Evolutionary conservation across 2,113 vertebrate genomes (phyloP), one percentile per base, ranked within the genome.

Genomic region (Turnix velox): DNA sequence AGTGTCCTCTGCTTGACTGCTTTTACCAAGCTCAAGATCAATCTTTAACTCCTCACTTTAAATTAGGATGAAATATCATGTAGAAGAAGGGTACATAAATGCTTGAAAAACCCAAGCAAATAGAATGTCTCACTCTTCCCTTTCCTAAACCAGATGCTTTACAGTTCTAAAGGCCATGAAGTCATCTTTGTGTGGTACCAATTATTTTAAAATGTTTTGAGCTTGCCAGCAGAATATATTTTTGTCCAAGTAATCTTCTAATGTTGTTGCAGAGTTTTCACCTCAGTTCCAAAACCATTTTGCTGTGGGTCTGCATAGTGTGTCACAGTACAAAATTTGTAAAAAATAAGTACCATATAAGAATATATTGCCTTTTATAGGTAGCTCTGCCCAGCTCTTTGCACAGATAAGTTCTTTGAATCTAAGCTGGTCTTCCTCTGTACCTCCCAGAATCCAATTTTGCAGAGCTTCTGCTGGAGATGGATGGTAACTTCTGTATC

Each of bases 1-100:
- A 42, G 33, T 85, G 39, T 71, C 96, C 79, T 85, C 78, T 96
- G 96, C 94, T 93, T 94, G 81, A 92, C 84, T 92, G 95, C 91
- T 89, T 96, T 96, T 96, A 92, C 92, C 95, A 95, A 94, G 92
- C 83, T 87, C 43, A 48, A 78, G 57, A 93, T 96, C 90, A 96
- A 95, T 96, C 68, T 92, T 96, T 96, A 96, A 96, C 95, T 93
- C 86, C 66, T 81, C 49, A 35, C 59, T 93, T 75, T 73, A 79
- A 83, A 79, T 76, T 72, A 79, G 59, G 31, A 23, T 85, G 42
- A 93, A 92, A 67, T 69, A 58, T 14, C 14, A 10, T 33, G 49
- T 42, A 73, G 67, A 89, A 91, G 54, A 73, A 92, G 24, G 28
- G 27, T 89, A 51, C 39, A 54, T 40, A 71, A 80, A 71, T 43